These are phyloP conservation scores for Xanthia togata DNA, from an alignment of 2,888 invertebrate species.

Conservation along the genomic window DNA sequence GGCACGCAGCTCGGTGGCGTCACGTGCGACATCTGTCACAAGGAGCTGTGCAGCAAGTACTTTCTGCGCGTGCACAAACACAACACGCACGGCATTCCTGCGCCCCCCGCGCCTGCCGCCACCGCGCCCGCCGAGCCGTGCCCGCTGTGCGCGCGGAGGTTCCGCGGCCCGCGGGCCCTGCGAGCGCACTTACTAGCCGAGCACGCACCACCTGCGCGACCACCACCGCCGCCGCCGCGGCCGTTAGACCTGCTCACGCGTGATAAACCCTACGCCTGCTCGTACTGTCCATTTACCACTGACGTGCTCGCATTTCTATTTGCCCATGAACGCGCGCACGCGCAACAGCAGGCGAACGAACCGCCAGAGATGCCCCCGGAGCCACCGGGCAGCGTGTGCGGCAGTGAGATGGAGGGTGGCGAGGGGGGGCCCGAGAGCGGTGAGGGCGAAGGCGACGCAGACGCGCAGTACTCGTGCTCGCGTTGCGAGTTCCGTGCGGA, in stretches of 20 bases:
- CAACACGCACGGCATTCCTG: conserved; percentile 98
- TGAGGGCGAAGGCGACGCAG: conserved; percentile 76
- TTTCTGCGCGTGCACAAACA: conserved; percentile 99
- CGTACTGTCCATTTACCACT: conserved; percentile 97
- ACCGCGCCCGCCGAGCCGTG: conserved; percentile 91
- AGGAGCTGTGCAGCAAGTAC: conserved; percentile 99
- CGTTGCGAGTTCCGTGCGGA: conserved; percentile 88
- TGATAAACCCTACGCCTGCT: conserved; percentile 96
- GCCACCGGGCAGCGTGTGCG: conserved; percentile 63
- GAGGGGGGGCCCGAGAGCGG: conserved; percentile 66
- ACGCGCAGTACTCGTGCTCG: conserved; percentile 86
- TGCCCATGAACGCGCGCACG: conserved; percentile 97
- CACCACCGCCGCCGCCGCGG: conserved; percentile 84
- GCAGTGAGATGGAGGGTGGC: conserved; percentile 67
- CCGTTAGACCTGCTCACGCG: conserved; percentile 90
- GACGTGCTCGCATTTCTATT: conserved; percentile 97
- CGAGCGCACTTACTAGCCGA: conserved; percentile 96
- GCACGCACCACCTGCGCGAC: conserved; percentile 92
- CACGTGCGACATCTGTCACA: conserved; percentile 99
- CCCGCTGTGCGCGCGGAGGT: conserved; percentile 96
- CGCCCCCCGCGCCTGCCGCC: conserved; percentile 92
- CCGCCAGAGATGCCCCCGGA: conserved; percentile 59
- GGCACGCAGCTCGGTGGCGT: conserved; percentile 98
- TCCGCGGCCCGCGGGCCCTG: conserved; percentile 96
- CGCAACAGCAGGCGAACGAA: conserved; percentile 82